Conservation (phyloP, 2,888 invertebrate species). For the Pristionchus japonicus region DNA sequence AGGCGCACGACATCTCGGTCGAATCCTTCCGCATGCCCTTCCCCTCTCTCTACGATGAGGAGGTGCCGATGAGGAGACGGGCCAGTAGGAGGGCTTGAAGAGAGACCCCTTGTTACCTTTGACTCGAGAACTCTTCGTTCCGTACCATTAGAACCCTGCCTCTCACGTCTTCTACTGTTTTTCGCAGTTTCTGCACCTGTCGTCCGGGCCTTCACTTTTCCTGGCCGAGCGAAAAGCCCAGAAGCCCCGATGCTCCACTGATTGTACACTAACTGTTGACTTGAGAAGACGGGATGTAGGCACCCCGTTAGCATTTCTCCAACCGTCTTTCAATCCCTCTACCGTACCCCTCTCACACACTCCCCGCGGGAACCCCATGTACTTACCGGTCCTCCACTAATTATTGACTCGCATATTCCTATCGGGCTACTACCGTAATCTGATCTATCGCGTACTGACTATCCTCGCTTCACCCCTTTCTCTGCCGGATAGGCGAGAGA, state of each 20-base stretch:
- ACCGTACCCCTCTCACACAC: background rate
- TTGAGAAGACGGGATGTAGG: too few relatives aligned
- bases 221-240: too few relatives aligned
- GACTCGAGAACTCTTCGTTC: background rate
- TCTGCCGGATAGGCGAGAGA: background rate
- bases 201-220: too few relatives aligned
- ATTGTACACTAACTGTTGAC: too few relatives aligned
- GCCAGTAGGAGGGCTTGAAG: background rate
- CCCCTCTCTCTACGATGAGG: background rate
- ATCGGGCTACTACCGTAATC: slow-evolving; percentile 2
- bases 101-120: background rate
- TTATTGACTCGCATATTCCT: background rate
- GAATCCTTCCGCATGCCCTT: slow-evolving; percentile 41
- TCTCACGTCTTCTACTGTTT: too few relatives aligned
- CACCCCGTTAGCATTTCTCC: too few relatives aligned
- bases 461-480: background rate
- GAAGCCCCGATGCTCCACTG: too few relatives aligned
- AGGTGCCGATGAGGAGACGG: background rate
- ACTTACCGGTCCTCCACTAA: background rate
- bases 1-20: slow-evolving; percentile 28
- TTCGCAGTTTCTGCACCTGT: too few relatives aligned
- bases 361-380: slow-evolving; percentile 4
- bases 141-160: too few relatives aligned
- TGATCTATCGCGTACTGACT: background rate
- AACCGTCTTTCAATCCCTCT: background rate